These are phyloP conservation scores for Plebejus anna DNA, from an alignment of 2,888 invertebrate species.

Conservation along the genomic window DNA sequence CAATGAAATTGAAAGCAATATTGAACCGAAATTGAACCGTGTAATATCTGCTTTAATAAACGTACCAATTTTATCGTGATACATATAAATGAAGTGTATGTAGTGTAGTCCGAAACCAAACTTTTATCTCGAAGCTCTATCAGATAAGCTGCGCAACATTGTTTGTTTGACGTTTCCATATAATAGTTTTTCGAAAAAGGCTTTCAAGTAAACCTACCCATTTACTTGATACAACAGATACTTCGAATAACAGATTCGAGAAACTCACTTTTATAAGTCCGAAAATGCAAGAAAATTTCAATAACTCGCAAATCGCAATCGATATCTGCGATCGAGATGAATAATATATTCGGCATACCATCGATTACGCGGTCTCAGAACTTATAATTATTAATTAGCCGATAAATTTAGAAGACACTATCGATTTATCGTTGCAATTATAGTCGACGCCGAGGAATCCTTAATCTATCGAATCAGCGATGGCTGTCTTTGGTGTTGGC, in stretches of 20 bases:
- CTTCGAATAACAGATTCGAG: background rate
- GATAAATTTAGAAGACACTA: constrained; percentile 22
- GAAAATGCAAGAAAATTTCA: constrained; percentile 4
- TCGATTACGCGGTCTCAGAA: background rate
- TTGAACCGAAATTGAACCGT: no score
- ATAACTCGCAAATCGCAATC: constrained; percentile 10
- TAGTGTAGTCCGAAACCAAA: background rate
- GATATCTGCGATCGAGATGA: constrained; percentile 3
- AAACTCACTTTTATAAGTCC: background rate
- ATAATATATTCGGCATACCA: constrained; percentile 8
- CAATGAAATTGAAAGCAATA: no score
- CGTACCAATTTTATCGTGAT: background rate
- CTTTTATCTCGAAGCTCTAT: background rate
- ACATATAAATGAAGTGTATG: background rate
- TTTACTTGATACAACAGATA: background rate
- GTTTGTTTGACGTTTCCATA: background rate
- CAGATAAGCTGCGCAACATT: background rate
- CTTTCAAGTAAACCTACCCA: background rate
- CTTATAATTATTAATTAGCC: constrained; percentile 11
- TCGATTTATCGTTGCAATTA: constrained; percentile 24
- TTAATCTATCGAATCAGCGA: constrained; percentile 29
- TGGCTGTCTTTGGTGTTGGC: constrained; percentile 37
- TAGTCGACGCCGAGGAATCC: background rate
- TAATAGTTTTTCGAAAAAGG: background rate
- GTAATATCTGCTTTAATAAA: background rate